Conservation (phyloP, 2,888 invertebrate species). For the Pocota personata region DNA sequence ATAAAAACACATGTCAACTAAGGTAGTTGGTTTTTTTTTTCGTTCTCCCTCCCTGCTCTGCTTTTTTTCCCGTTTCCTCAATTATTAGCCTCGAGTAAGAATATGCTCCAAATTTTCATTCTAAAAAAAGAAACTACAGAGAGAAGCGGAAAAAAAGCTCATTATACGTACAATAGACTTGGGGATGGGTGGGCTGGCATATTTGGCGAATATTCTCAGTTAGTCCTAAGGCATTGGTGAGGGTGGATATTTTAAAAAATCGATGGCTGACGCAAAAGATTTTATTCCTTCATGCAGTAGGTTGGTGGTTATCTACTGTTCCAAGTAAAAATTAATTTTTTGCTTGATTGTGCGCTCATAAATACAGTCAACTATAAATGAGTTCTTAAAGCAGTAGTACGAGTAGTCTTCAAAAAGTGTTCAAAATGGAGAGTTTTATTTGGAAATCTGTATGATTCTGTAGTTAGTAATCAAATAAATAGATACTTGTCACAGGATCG, state of each 20-base stretch:
- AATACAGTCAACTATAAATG: not conserved
- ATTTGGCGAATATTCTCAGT: constrained; percentile 33
- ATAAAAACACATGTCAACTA: constrained; percentile 15
- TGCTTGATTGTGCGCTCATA: not conserved
- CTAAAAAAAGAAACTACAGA: not conserved
- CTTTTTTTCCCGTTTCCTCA: not conserved
- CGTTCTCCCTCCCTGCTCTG: not conserved
- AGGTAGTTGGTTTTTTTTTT: not conserved
- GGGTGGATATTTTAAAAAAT: constrained; percentile 20
- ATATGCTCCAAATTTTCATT: constrained; percentile 37
- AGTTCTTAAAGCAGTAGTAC: not conserved
- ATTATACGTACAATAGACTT: constrained; percentile 57
- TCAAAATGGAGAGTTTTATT: not conserved
- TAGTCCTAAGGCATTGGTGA: constrained; percentile 22
- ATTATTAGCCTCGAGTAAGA: constrained; percentile 48
- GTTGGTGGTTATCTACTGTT: not conserved
- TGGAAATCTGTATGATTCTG: too few relatives aligned
- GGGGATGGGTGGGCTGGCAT: not conserved
- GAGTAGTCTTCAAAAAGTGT: not conserved
- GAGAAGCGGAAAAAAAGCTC: constrained; percentile 32
- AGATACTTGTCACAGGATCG: too few relatives aligned
- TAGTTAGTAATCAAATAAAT: too few relatives aligned
- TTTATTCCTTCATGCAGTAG: constrained; percentile 21
- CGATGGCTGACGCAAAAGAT: constrained; percentile 40
- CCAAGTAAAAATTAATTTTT: not conserved